Evolutionary conservation across 1,140 invertebrate genomes (phyloP).

Genomic region (Micrasema longulum): DNA sequence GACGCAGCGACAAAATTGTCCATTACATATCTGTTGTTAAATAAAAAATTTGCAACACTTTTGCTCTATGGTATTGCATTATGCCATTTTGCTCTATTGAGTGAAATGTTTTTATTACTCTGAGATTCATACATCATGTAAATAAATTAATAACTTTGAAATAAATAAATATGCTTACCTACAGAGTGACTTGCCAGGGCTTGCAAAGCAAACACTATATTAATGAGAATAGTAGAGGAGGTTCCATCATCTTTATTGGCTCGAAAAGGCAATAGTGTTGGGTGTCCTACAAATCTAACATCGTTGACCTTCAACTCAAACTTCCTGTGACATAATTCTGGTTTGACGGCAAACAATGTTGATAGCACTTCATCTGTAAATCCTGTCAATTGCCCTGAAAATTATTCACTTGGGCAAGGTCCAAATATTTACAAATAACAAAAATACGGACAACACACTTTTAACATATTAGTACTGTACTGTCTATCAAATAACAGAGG

Average conservation of each 20-base stretch:
- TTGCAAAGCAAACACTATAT: constrained; percentile 92
- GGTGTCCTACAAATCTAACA: constrained; percentile 94
- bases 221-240: constrained; percentile 83
- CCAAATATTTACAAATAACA: no score
- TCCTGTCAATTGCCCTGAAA: constrained; percentile 74
- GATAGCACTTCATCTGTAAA: constrained; percentile 89
- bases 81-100: no score
- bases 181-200: constrained; percentile 92
- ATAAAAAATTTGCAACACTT: no score
- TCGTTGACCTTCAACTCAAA: constrained; percentile 96
- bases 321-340: constrained; percentile 87
- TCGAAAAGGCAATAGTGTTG: constrained; percentile 79
- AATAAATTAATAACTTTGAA: no score
- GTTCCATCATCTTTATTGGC: constrained; percentile 73
- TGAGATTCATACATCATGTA: no score
- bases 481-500: no score
- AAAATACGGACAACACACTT: no score
- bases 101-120: no score
- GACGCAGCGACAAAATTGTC: neutral
- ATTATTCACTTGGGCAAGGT: neutral
- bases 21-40: no score
- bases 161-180: no score
- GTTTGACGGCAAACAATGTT: constrained; percentile 91
- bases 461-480: no score
- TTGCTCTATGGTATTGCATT: no score